Evolutionary conservation across 2,113 vertebrate genomes (phyloP), one percentile per base, ranked within the genome.

Genomic region (Rhizomys pruinosus): DNA sequence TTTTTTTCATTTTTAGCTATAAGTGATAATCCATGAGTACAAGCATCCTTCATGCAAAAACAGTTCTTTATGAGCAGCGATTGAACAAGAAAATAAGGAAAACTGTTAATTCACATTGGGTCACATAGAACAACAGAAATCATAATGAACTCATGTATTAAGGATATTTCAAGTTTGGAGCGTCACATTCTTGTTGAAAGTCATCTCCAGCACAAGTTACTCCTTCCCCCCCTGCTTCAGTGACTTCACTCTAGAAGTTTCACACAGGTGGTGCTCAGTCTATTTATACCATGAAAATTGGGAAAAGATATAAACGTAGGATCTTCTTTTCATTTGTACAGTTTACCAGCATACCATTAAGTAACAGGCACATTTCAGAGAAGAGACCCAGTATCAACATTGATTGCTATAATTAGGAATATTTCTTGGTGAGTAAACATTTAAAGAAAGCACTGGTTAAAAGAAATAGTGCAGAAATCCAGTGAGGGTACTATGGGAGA

Each of bases 81-180:
- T 72, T 92, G 91, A 87, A 89, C 11, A 29, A 23, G 29, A 59
- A 61, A 72, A 63, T 63, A 71, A 76, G 20, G 44, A 77, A 81
- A 85, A 59, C 12, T 52, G 37, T 81, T 59, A 7, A 0, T 64
- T 96, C 64, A 52, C 44, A 87, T 11, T 47, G 19, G 55, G 34
- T 39, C 88, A 25, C 64, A 86, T 47, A 32, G 92, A 93, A 86
- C 22, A 86, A 1, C 6, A 95, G 72, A 95, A 93, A 94, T n/a
- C 78, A 89, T 96, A 94, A 63, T 78, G n/a, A 76, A 64, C 61
- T 63, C 23, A 5, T 37, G 7, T 64, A 74, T 93, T 81, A 6
- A 59, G 73, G 88, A n/a, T n/a, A 79, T 84, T 96, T 95, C 64
- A 69, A 20, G 63, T 47, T 59, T 71, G 8, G 94, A 55, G 59